Evolutionary conservation across 2,113 vertebrate genomes (phyloP), one percentile per base, ranked within the genome.

Genomic region (Thalassarche chlororhynchos): DNA sequence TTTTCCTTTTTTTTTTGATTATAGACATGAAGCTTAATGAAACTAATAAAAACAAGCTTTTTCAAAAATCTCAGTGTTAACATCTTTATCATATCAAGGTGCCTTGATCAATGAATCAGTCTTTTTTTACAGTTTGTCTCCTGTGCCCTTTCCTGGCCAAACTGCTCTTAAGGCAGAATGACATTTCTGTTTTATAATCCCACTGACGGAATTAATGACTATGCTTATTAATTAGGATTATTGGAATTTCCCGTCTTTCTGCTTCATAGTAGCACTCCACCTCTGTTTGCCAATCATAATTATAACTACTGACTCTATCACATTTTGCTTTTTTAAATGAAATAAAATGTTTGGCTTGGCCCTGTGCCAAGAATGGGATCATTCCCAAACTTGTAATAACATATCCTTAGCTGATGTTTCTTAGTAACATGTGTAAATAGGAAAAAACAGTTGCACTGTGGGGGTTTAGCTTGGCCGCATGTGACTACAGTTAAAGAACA

Each of bases 371-470:
- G 81, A 95, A 96, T 97, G 80, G 98, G 97, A 95, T 98, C 97
- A 98, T 97, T 98, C 96, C 97, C 90, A 97, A 98, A 97, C 94
- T 97, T 97, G 95, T 91, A 97, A 97, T 97, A 98, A 96, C 88
- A 98, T 97, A 76, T 94, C 96, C 94, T 97, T 95, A 85, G 96
- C 97, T 97, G 98, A 89, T 95, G 98, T 98, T 96, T 94, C 98
- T 98, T 97, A 97, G 98, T 98, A 98, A 98, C 98, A 95, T 62
- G 78, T 93, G 96, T 98, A 98, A 98, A 98, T 98, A 98, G 98
- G 98, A 98, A 98, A 98, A 98, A 98, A 98, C 98, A 98, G 93
- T 98, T 97, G 64, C 91, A 91, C 96, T 96, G 93, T 1, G 13
- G 96, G 81, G 96, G 95, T 97, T 98, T 98, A 84, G 72, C 90